A percentile compares a stretch with the other conserved stretches of the same genome.
Evolutionary conservation across 2,113 vertebrate genomes (phyloP).

Genomic region (Cephalopholis sonnerati): DNA sequence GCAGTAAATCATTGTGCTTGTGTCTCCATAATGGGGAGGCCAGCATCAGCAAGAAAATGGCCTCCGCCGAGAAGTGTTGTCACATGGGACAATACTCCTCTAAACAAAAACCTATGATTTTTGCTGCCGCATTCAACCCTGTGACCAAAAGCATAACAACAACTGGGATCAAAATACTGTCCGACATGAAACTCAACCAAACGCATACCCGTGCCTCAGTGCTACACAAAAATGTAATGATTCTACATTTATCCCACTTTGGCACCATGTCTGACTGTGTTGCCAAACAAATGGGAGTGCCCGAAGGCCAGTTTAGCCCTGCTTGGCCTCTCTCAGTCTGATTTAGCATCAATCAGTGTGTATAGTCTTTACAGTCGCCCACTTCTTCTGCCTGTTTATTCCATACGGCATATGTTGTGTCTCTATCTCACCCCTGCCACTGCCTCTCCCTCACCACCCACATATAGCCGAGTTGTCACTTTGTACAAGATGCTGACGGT

Average conservation of each 20-base stretch:
- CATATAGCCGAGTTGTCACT: conserved; percentile 68
- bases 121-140: background rate
- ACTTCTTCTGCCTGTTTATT: conserved; percentile 61
- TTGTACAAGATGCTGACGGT: conserved; percentile 71
- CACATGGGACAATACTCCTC: background rate
- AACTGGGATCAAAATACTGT: background rate
- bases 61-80: background rate
- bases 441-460: conserved; percentile 58
- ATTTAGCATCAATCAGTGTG: conserved; percentile 61
- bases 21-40: background rate
- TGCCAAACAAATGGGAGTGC: conserved; percentile 37
- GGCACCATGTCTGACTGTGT: conserved; percentile 26
- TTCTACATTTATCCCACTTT: conserved; percentile 37
- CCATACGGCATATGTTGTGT: conserved; percentile 61
- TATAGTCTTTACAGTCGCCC: conserved; percentile 44
- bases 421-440: conserved; percentile 62
- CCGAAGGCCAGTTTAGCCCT: conserved; percentile 57
- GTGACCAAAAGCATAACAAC: background rate
- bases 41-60: background rate
- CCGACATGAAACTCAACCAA: background rate
- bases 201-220: background rate
- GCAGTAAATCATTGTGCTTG: background rate
- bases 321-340: conserved; percentile 61
- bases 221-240: background rate
- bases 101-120: background rate